Conservation (phyloP, 2,113 vertebrate species). For the Strix aluco region DNA sequence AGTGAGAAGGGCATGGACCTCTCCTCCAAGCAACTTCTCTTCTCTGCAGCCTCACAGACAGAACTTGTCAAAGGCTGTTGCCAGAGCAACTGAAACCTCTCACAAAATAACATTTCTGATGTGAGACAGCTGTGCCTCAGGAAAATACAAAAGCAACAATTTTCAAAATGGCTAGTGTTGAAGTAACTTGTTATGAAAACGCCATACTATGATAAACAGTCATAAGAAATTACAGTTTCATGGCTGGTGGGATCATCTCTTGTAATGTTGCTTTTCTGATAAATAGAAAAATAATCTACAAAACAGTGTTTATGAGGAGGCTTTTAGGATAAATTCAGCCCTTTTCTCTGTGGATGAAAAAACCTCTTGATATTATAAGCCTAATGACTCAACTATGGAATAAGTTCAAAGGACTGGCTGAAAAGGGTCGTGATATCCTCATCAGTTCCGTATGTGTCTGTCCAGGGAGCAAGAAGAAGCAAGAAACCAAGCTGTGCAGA, state of each 20-base stretch:
- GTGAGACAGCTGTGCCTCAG: constrained; percentile 28
- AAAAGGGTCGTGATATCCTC: background rate
- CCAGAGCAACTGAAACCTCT: constrained; percentile 70
- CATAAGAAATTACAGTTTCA: background rate
- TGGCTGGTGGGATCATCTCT: background rate
- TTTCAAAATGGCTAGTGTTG: constrained; percentile 46
- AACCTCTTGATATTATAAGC: background rate
- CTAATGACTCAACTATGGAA: background rate
- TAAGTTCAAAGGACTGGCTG: background rate
- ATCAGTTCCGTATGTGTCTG: background rate
- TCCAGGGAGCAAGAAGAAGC: background rate
- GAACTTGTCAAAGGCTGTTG: constrained; percentile 60
- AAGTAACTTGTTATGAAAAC: constrained; percentile 32
- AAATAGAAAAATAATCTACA: background rate
- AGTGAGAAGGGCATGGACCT: constrained; percentile 13
- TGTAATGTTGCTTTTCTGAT: background rate
- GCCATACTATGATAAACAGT: background rate
- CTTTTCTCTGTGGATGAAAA: background rate
- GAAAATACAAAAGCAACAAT: constrained; percentile 25
- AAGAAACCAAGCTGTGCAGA: background rate
- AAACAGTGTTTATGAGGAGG: background rate
- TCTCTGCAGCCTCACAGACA: constrained; percentile 40
- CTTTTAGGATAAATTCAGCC: background rate
- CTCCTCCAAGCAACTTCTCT: constrained; percentile 14
- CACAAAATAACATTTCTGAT: constrained; percentile 61